These are phyloP conservation scores for Nannoperca australis DNA, from an alignment of 2,797 vertebrate species.

Conservation along the genomic window DNA sequence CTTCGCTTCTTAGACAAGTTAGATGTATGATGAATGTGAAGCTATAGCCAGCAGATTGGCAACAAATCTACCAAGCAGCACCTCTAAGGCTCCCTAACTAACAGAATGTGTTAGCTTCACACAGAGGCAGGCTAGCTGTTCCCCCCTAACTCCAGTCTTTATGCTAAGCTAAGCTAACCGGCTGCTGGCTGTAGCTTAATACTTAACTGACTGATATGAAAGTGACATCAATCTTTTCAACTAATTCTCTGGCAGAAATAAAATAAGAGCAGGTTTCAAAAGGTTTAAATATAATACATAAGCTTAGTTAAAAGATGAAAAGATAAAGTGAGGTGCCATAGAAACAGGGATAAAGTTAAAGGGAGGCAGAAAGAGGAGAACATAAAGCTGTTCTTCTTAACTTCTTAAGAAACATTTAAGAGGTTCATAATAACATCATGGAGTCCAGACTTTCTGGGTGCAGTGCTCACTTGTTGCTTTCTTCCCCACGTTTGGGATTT, in stretches of 20 bases:
- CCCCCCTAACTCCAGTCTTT: not conserved
- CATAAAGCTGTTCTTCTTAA: slow-evolving; percentile 19
- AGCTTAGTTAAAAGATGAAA: not conserved
- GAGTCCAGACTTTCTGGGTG: slow-evolving; percentile 1
- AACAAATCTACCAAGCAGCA: not conserved
- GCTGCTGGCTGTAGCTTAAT: not conserved
- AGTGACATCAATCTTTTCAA: not conserved
- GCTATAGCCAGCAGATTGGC: not conserved
- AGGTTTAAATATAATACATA: not conserved
- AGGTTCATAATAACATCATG: not conserved
- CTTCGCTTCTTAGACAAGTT: not conserved
- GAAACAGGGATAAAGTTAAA: slow-evolving; percentile 5
- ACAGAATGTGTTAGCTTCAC: not conserved
- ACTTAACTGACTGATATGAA: not conserved
- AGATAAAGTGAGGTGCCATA: not conserved
- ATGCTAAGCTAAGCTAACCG: not conserved
- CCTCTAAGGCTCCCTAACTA: not conserved
- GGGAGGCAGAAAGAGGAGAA: not conserved
- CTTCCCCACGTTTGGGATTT: not conserved
- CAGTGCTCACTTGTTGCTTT: not conserved
- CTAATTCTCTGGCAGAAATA: not conserved
- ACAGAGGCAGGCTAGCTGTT: not conserved
- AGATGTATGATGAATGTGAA: not conserved
- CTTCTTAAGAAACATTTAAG: slow-evolving; percentile 26
- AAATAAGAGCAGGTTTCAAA: not conserved